Evolutionary conservation across 2,113 vertebrate genomes (phyloP).

Genomic region (Rutilus rutilus): DNA sequence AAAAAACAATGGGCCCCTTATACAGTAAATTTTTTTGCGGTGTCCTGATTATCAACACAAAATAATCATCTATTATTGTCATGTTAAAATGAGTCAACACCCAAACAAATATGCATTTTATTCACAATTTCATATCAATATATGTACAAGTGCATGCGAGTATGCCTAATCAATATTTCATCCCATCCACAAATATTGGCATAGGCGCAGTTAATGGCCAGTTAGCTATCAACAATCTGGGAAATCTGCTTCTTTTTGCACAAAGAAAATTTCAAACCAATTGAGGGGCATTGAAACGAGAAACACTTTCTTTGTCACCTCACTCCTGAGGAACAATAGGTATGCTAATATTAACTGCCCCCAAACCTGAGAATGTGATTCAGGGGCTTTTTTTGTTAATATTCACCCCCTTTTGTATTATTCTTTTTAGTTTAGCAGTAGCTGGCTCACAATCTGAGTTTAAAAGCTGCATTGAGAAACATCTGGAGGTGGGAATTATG

Average conservation of each 20-base stretch:
- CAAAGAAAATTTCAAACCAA: constrained; percentile 73
- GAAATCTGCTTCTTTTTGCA: constrained; percentile 57
- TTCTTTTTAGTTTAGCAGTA: neutral
- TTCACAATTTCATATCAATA: neutral
- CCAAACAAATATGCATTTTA: constrained; percentile 13
- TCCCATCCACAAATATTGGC: constrained; percentile 13
- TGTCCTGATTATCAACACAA: neutral
- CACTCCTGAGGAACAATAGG: constrained; percentile 65
- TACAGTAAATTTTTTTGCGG: too few relatives aligned
- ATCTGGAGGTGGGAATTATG: constrained; percentile 50
- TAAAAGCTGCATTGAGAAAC: constrained; percentile 42
- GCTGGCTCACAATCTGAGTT: neutral
- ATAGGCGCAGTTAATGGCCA: neutral
- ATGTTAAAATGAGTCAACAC: neutral
- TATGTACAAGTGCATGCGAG: neutral
- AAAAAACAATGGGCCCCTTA: too few relatives aligned
- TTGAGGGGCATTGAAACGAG: constrained; percentile 68
- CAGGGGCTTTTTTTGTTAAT: constrained; percentile 63
- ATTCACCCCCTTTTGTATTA: constrained; percentile 47
- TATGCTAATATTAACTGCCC: constrained; percentile 72
- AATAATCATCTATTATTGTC: neutral
- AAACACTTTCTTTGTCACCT: constrained; percentile 71
- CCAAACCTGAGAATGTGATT: constrained; percentile 62
- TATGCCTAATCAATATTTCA: constrained; percentile 34
- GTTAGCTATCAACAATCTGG: constrained; percentile 41